Evolutionary conservation across 2,888 invertebrate genomes (phyloP).

Genomic region (Mythimna pallens): DNA sequence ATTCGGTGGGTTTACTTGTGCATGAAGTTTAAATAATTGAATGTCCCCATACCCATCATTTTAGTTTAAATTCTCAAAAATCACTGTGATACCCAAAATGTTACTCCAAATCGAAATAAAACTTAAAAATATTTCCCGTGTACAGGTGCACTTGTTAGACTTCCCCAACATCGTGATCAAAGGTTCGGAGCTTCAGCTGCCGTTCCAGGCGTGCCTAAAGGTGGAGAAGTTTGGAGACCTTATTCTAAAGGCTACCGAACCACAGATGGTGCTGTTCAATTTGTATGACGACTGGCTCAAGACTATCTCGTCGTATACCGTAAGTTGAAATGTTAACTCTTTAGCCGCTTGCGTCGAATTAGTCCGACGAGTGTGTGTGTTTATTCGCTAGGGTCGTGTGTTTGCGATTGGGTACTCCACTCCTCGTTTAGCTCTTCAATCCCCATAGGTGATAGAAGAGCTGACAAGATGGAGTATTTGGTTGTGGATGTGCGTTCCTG

Average conservation of each 20-base stretch:
- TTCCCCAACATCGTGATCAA: constrained; percentile 99
- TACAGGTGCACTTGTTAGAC: constrained; percentile 98
- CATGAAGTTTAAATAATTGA: too few relatives aligned
- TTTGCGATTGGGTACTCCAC: too few relatives aligned
- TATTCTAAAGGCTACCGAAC: constrained; percentile 99
- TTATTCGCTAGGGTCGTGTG: too few relatives aligned
- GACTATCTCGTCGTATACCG: constrained; percentile 99
- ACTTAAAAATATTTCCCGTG: neutral
- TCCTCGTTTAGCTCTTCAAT: too few relatives aligned
- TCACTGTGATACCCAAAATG: neutral
- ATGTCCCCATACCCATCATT: neutral
- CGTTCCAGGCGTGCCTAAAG: constrained; percentile 99
- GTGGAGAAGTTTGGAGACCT: constrained; percentile 99
- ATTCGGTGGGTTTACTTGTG: too few relatives aligned
- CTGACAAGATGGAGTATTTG: too few relatives aligned
- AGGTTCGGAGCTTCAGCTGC: constrained; percentile 99
- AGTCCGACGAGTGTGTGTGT: too few relatives aligned
- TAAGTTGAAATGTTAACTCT: constrained; percentile 73
- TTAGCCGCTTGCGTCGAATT: too few relatives aligned
- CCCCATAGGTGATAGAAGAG: too few relatives aligned
- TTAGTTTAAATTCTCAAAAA: neutral
- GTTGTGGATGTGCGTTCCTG: too few relatives aligned
- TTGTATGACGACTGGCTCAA: constrained; percentile 99
- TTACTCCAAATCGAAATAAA: neutral
- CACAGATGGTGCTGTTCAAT: constrained; percentile 99